Evolutionary conservation across 2,888 invertebrate genomes (phyloP).

Genomic region (Zhuqinia jingwanae): DNA sequence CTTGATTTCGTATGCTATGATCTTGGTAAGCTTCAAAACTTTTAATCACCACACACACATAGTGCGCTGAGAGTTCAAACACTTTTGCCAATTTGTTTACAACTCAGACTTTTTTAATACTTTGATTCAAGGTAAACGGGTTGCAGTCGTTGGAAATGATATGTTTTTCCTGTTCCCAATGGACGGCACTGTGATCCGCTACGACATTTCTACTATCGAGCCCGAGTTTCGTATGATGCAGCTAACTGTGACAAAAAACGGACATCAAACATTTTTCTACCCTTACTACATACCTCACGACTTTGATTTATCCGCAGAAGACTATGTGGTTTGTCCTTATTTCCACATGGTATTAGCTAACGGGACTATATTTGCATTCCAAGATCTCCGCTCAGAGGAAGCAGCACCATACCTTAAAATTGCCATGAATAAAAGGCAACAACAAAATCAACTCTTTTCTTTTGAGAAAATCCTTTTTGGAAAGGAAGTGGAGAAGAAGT

Average conservation of each 20-base stretch:
- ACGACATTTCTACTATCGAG: conserved; percentile 76
- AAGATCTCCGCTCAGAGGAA: conserved; percentile 67
- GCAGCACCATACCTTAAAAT: conserved; percentile 65
- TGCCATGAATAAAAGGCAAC: conserved; percentile 6
- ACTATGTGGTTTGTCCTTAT: conserved; percentile 75
- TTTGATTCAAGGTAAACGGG: too few relatives aligned
- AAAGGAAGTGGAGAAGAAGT: conserved; percentile 53
- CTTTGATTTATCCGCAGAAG: conserved; percentile 61
- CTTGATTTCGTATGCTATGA: conserved; percentile 73
- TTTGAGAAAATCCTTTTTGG: conserved; percentile 70
- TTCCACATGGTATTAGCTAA: conserved; percentile 75
- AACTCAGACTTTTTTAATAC: too few relatives aligned
- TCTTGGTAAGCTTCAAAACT: conserved; percentile 76
- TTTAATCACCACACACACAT: too few relatives aligned
- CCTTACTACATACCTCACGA: conserved; percentile 77
- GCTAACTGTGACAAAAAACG: conserved; percentile 70
- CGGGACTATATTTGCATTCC: conserved; percentile 75
- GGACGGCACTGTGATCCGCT: conserved; percentile 75
- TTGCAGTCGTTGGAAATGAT: conserved; percentile 69
- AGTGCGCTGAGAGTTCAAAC: too few relatives aligned
- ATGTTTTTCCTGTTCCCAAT: conserved; percentile 75
- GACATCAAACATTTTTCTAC: conserved; percentile 75
- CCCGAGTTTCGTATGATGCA: conserved; percentile 77
- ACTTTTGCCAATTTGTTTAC: too few relatives aligned
- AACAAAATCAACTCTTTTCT: conserved; percentile 48